Evolutionary conservation across 2,888 invertebrate species (phyloP), one percentile per base, ranked within the genome.

Genomic region (Apodemia hepburni): DNA sequence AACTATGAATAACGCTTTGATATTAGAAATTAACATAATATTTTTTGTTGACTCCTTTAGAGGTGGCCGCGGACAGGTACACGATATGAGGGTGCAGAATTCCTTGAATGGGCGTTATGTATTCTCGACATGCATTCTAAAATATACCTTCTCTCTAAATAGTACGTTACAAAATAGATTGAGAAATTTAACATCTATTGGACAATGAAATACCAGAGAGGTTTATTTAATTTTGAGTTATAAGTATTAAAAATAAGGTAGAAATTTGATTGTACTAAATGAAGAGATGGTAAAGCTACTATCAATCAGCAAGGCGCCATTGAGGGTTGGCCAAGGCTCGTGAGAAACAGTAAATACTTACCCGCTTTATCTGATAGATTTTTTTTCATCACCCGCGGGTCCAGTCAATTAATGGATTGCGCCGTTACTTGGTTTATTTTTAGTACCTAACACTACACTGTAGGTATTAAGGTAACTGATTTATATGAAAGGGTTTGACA

Each of bases 221-320:
- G 12, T 27, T 27, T 18, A 54, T 22, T 15, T 12, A 22, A 54
- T 27, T 54, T 22, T 54, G 15, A 12, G 7, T 72, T 69, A 72
- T 82, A 61, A 12, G 7, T 0, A 5, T n/a, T 61, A 9, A 64
- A 1, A 7, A 61, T 76, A 82, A 69, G 70, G 77, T 73, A 47
- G 64, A 71, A 66, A 73, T 69, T 82, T 22, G 73, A 18, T 63
- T 71, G 71, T 12, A 60, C 58, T 29, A 15, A 15, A 2, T 58
- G 67, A 79, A 82, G 85, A 85, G 85, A 81, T 80, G 80, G 84
- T 78, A 75, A 73, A 80, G 80, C 82, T 84, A 84, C 85, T 89
- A 90, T 90, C 89, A 89, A 91, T 91, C 91, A 91, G 87, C 76
- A 76, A 85, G 91, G 90, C 90, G 91, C 91, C 90, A 91, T 90